A percentile compares a stretch with the other conserved stretches of the same genome.
Evolutionary conservation across 2,113 vertebrate species (phyloP).

Genomic region (Echinops telfairi): DNA sequence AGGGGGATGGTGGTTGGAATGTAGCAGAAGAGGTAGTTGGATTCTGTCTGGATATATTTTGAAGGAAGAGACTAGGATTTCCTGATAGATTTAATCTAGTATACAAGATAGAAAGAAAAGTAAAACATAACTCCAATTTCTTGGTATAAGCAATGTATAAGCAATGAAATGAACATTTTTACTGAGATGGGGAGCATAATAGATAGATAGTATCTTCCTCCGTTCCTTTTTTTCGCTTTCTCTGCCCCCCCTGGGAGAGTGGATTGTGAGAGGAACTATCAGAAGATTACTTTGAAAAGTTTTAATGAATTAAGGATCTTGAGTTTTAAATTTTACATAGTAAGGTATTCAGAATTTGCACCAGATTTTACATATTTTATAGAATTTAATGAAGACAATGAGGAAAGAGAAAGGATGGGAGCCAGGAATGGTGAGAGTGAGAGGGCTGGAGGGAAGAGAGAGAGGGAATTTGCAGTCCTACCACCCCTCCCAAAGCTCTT

Average conservation of each 20-base stretch:
- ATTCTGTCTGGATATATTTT: background rate
- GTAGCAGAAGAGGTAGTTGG: background rate
- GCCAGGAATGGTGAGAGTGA: background rate
- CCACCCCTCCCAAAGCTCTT: background rate
- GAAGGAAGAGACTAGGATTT: background rate
- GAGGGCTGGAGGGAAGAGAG: background rate
- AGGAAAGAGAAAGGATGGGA: background rate
- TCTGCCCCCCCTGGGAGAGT: background rate
- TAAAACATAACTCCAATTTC: background rate
- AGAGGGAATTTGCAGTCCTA: no score
- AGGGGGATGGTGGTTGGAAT: background rate
- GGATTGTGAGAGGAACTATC: background rate
- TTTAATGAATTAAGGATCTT: background rate
- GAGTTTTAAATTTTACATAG: background rate
- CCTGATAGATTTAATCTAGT: background rate
- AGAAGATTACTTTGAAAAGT: background rate
- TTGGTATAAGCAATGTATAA: background rate
- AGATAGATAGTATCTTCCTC: no score
- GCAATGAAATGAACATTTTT: background rate
- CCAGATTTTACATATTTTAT: background rate
- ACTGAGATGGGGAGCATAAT: background rate
- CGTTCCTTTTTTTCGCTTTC: no score
- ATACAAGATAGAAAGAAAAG: no score
- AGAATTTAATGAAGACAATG: conserved; percentile 1
- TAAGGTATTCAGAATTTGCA: background rate